phyloP scores from a whole-genome alignment of 2,113 vertebrate species.

The Crotalus helleri region DNA sequence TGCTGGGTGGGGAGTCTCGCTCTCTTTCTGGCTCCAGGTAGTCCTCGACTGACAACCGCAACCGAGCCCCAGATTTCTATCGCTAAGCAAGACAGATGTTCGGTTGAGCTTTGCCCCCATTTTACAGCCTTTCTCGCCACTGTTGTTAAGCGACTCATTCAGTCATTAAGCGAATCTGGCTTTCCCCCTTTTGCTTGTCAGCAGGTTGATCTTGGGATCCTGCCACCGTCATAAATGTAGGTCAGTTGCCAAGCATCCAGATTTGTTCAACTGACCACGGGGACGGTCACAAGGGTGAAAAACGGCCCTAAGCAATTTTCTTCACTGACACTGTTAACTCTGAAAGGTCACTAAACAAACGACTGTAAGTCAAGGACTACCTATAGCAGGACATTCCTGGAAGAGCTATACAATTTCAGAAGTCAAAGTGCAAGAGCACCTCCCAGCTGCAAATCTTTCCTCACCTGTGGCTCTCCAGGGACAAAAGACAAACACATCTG shows the following conservation, averaged over 20 bases:
- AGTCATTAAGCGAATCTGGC: background rate
- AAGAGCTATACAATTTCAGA: background rate
- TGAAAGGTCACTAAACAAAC: background rate
- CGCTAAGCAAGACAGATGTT: background rate
- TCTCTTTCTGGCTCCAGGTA: background rate
- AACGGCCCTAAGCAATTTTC: background rate
- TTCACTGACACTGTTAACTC: background rate
- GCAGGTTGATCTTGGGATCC: background rate
- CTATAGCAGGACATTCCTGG: background rate
- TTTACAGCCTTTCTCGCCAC: background rate
- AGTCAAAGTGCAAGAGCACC: background rate
- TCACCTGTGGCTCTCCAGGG: conserved; percentile 85
- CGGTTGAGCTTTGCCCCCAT: background rate
- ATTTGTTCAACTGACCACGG: background rate
- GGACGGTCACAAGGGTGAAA: background rate
- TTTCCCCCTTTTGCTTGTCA: background rate
- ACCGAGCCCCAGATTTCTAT: background rate
- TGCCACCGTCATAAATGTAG: background rate
- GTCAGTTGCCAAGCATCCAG: background rate
- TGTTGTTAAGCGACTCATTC: background rate
- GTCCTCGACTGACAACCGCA: background rate
- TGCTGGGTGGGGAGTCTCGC: too few relatives aligned
- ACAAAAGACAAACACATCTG: conserved; percentile 87
- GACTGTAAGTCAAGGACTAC: background rate
- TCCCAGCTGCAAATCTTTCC: background rate